These are phyloP conservation scores for Euspilapteryx auroguttella DNA, from an alignment of 2,888 invertebrate genomes.

Conservation along the genomic window DNA sequence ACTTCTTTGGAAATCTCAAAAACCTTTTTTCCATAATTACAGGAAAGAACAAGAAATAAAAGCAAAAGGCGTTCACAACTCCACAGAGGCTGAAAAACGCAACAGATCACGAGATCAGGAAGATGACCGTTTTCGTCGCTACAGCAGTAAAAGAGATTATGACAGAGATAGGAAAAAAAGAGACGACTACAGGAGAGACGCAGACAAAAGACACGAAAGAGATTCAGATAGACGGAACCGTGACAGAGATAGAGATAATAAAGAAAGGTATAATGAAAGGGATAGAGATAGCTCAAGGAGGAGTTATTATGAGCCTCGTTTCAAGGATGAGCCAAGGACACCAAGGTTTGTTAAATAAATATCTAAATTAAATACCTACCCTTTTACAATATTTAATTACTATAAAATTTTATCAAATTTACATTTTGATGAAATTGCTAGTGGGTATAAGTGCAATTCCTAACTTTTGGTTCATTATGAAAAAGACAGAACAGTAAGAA, in stretches of 20 bases:
- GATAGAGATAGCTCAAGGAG: constrained; percentile 43
- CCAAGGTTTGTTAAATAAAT: constrained; percentile 55
- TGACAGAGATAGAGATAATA: constrained; percentile 19
- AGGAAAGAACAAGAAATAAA: constrained; percentile 57
- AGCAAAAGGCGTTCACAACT: constrained; percentile 72
- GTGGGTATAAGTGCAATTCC: too few relatives aligned
- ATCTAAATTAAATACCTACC: too few relatives aligned
- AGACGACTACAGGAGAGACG: constrained; percentile 15
- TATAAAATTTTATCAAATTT: too few relatives aligned
- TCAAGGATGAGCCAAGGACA: constrained; percentile 85
- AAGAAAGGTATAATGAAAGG: constrained; percentile 14
- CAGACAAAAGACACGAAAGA: constrained; percentile 13
- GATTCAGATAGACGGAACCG: constrained; percentile 15
- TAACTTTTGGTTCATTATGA: too few relatives aligned
- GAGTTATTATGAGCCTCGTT: constrained; percentile 63
- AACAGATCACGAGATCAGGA: constrained; percentile 33
- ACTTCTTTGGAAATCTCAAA: too few relatives aligned
- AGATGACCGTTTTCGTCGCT: constrained; percentile 27
- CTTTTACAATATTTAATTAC: too few relatives aligned
- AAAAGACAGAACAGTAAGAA: too few relatives aligned
- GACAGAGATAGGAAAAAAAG: constrained; percentile 18
- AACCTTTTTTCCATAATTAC: constrained; percentile 11
- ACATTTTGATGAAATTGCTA: too few relatives aligned
- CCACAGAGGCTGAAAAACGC: constrained; percentile 63
- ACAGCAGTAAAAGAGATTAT: constrained; percentile 14